Conservation (phyloP, 2,888 invertebrate species). For the Diplolepis rosae region DNA sequence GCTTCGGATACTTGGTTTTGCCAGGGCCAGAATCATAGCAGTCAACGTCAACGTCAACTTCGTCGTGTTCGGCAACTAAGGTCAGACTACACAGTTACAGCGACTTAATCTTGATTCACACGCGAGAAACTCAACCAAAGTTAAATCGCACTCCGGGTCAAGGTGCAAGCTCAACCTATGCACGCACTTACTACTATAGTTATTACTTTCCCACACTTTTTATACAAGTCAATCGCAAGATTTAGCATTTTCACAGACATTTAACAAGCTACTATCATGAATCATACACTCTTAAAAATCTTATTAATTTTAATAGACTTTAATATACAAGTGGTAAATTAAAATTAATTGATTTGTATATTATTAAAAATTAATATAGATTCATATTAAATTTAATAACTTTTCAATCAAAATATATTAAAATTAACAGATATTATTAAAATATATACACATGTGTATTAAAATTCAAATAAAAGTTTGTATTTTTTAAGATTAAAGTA, state of each 20-base stretch:
- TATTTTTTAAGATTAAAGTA: no score
- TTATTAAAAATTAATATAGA: no score
- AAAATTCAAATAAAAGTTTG: no score
- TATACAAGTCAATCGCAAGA: not conserved
- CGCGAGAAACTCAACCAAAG: slow-evolving; percentile 65
- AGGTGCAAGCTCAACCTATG: slow-evolving; percentile 60
- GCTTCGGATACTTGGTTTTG: slow-evolving; percentile 38
- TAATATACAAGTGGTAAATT: no score
- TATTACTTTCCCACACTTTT: slow-evolving; percentile 31
- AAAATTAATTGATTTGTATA: no score
- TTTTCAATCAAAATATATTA: no score
- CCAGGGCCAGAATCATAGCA: slow-evolving; percentile 46
- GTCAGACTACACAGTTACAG: slow-evolving; percentile 60
- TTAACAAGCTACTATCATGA: not conserved
- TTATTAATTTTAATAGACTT: no score
- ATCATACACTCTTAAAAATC: no score
- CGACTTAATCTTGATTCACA: slow-evolving; percentile 71
- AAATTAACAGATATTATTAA: no score
- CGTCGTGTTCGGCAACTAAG: slow-evolving; percentile 60
- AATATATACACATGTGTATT: no score
- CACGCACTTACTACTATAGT: slow-evolving; percentile 54
- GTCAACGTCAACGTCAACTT: slow-evolving; percentile 50
- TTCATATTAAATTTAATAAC: no score
- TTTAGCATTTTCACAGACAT: not conserved
- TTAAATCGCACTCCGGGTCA: slow-evolving; percentile 65